Conservation (phyloP, 2,888 invertebrate genomes). For the Nysson spinosus region DNA sequence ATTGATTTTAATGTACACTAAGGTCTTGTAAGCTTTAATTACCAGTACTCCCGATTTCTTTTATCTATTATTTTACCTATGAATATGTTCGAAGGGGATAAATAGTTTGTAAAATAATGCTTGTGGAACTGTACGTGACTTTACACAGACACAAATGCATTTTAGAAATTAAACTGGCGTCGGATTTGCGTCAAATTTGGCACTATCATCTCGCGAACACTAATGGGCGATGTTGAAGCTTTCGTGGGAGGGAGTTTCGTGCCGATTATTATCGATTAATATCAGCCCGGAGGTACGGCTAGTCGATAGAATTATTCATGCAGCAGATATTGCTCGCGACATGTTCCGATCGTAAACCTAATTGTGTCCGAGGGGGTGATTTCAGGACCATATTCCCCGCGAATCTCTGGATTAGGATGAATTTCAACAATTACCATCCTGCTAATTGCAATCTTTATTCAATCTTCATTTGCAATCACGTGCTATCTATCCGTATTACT, state of each 20-base stretch:
- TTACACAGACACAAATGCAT: too few species aligned
- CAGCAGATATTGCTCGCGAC: slow-evolving; percentile 40
- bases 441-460: background rate
- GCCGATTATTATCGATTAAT: slow-evolving; percentile 53
- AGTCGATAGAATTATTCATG: slow-evolving; percentile 60
- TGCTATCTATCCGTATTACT: background rate
- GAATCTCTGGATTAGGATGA: background rate
- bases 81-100: too few species aligned
- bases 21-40: too few species aligned
- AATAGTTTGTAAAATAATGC: background rate
- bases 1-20: too few species aligned
- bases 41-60: too few species aligned
- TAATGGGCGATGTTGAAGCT: slow-evolving; percentile 47
- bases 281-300: slow-evolving; percentile 31
- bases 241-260: slow-evolving; percentile 18
- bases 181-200: slow-evolving; percentile 8
- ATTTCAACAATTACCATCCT: slow-evolving; percentile 25
- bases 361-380: slow-evolving; percentile 27
- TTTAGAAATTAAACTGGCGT: background rate
- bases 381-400: slow-evolving; percentile 6
- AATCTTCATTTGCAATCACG: background rate
- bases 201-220: slow-evolving; percentile 22
- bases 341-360: slow-evolving; percentile 34
- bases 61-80: too few species aligned
- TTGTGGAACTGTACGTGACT: too few species aligned